Conservation (phyloP, 2,797 vertebrate genomes). For the Mastacembelus armatus region DNA sequence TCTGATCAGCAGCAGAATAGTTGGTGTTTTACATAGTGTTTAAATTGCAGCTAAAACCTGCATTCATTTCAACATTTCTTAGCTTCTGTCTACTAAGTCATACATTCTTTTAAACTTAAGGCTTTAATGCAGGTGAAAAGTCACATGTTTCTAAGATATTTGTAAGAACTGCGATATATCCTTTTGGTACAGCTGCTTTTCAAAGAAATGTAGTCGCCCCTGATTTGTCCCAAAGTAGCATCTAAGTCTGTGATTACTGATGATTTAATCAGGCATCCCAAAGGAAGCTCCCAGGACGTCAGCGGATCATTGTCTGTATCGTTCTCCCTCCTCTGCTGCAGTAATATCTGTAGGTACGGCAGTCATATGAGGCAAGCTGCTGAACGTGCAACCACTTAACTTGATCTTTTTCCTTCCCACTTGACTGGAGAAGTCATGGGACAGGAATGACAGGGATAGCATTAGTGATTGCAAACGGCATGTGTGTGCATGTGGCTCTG, state of each 20-base stretch:
- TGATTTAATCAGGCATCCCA: conserved; percentile 53
- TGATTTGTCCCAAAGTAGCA: background rate
- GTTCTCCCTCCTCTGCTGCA: conserved; percentile 32
- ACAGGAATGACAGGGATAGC: conserved; percentile 55
- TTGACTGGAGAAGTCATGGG: conserved; percentile 74
- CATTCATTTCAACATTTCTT: no score
- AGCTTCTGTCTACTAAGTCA: no score
- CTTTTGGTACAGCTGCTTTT: no score
- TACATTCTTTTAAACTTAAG: no score
- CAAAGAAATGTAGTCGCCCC: no score
- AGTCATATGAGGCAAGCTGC: conserved; percentile 75
- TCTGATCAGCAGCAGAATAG: background rate
- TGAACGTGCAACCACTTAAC: conserved; percentile 80
- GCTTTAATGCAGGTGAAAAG: no score
- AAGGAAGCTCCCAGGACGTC: conserved; percentile 28
- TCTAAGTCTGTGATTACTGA: conserved; percentile 22
- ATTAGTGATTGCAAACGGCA: conserved; percentile 60
- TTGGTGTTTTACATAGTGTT: no score
- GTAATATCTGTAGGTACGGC: conserved; percentile 75
- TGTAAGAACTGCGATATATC: no score
- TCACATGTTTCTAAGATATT: no score
- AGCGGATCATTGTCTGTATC: conserved; percentile 36
- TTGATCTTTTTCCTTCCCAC: conserved; percentile 35
- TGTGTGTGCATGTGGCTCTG: conserved; percentile 27
- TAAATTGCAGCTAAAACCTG: no score